Percentiles rank a stretch among this genome's conserved stretches.
phyloP scores from a whole-genome alignment of 2,797 vertebrate genomes.

The Sebastes minor region DNA sequence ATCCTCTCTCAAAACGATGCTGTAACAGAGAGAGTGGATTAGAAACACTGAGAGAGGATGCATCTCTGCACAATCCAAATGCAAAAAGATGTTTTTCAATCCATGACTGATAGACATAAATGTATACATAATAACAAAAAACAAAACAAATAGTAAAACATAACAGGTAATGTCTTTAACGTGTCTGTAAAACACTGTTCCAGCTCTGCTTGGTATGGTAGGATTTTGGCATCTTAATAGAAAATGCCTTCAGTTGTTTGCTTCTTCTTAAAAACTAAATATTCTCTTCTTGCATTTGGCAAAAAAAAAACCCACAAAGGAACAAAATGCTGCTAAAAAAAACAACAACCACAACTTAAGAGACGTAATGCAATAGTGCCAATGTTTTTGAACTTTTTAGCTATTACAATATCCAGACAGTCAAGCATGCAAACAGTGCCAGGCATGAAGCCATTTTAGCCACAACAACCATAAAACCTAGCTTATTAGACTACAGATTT shows the following conservation, averaged over 20 bases:
- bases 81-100: slow-evolving; percentile 10
- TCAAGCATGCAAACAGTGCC: slow-evolving; percentile 7
- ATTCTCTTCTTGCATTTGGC: slow-evolving; percentile 85
- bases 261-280: slow-evolving; percentile 76
- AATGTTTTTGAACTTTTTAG: slow-evolving; percentile 81
- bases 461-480: neutral
- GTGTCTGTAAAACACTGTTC: slow-evolving; percentile 87
- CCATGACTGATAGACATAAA: slow-evolving; percentile 61
- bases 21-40: slow-evolving; percentile 21
- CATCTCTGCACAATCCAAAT: neutral
- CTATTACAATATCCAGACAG: slow-evolving; percentile 68
- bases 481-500: neutral
- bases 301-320: slow-evolving; percentile 63
- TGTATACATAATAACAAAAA: slow-evolving; percentile 76
- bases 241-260: slow-evolving; percentile 85
- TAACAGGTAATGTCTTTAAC: slow-evolving; percentile 84
- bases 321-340: slow-evolving; percentile 77
- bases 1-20: neutral
- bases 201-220: slow-evolving; percentile 86
- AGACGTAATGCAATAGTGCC: slow-evolving; percentile 84
- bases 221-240: slow-evolving; percentile 80
- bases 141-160: slow-evolving; percentile 73
- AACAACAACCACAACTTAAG: slow-evolving; percentile 75
- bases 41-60: neutral
- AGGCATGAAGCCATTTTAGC: neutral